Percentiles rank a stretch among this genome's conserved stretches.
Evolutionary conservation across 92 coral and sea anemone genomes (phyloP).

Genomic region (Isaurus tuberculatus): DNA sequence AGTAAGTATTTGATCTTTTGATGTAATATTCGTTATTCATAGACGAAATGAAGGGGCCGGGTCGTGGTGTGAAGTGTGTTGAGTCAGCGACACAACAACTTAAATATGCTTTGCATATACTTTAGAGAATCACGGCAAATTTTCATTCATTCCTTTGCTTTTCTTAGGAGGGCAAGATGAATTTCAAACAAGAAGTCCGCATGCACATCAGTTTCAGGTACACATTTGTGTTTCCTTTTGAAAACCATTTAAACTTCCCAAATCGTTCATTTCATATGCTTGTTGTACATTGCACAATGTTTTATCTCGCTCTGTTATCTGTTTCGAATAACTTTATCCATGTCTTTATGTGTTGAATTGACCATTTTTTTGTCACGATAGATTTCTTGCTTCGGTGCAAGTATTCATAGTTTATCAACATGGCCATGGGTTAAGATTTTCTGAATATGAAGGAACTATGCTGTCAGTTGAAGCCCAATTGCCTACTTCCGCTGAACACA

Average conservation of each 20-base stretch:
- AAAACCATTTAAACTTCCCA: background rate
- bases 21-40: constrained; percentile 8
- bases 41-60: constrained; percentile 35
- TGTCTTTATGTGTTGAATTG: constrained; percentile 27
- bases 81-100: constrained; percentile 40
- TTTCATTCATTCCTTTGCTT: constrained; percentile 48
- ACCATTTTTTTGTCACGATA: constrained; percentile 28
- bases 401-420: background rate
- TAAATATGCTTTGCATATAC: constrained; percentile 39
- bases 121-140: constrained; percentile 35
- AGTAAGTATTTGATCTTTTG: constrained; percentile 68
- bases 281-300: constrained; percentile 46
- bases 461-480: constrained; percentile 25
- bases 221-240: background rate
- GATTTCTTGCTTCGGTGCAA: constrained; percentile 19
- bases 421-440: constrained; percentile 1
- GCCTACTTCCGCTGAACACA: constrained; percentile 35
- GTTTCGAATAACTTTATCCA: constrained; percentile 38
- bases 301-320: background rate
- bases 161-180: constrained; percentile 35
- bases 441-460: background rate
- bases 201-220: constrained; percentile 8
- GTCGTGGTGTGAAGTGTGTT: constrained; percentile 47
- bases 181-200: constrained; percentile 26
- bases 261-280: constrained; percentile 6